Percentiles rank a stretch among this genome's conserved stretches.
Evolutionary conservation across 2,888 invertebrate species (phyloP).

Genomic region (Drosophila heteroneura): DNA sequence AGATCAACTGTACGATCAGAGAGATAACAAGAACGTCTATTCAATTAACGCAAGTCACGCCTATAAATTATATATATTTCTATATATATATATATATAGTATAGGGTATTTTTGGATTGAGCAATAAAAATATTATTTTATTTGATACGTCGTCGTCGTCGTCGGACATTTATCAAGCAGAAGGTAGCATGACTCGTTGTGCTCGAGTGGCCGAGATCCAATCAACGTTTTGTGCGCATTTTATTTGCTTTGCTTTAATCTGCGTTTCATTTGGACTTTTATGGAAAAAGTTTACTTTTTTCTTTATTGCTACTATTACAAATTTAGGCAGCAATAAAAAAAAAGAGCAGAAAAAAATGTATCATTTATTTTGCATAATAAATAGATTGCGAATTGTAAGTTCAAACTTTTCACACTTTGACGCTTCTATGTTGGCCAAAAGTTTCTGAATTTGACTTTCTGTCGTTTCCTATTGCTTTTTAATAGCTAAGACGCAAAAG

Average conservation of each 20-base stretch:
- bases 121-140: background rate
- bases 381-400: conserved; percentile 36
- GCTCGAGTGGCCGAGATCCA: conserved; percentile 37
- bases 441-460: conserved; percentile 9
- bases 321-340: conserved; percentile 48
- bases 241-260: conserved; percentile 43
- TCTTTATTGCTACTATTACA: conserved; percentile 42
- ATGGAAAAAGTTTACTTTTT: conserved; percentile 53
- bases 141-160: background rate
- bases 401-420: conserved; percentile 21
- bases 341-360: conserved; percentile 33
- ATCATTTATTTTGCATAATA: conserved; percentile 64
- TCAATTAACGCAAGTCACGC: background rate
- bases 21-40: background rate
- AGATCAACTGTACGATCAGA: background rate
- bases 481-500: conserved; percentile 66
- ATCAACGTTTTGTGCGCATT: conserved; percentile 34
- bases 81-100: background rate
- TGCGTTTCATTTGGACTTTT: conserved; percentile 29
- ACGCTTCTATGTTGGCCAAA: conserved; percentile 16
- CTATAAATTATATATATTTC: background rate
- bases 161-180: conserved; percentile 18
- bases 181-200: conserved; percentile 13
- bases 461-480: conserved; percentile 11
- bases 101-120: conserved; percentile 6